Evolutionary conservation across 2,888 invertebrate species (phyloP).

Genomic region (Odontocerum albicorne): DNA sequence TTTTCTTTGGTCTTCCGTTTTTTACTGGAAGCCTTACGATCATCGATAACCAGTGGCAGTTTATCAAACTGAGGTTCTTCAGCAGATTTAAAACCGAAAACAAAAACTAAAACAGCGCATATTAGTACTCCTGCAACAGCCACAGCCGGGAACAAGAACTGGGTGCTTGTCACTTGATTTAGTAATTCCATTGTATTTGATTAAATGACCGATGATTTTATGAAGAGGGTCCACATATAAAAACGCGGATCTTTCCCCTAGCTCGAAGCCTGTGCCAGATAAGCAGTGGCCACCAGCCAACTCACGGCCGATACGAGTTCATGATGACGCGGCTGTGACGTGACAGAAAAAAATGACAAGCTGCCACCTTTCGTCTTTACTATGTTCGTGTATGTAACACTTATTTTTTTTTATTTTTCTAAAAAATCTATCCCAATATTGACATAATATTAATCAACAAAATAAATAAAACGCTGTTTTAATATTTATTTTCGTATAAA

Average conservation of each 20-base stretch:
- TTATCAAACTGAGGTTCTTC: constrained; percentile 81
- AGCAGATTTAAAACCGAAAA: constrained; percentile 77
- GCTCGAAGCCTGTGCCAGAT: constrained; percentile 28
- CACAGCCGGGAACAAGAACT: constrained; percentile 59
- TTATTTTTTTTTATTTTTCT: too few relatives aligned
- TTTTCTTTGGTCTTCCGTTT: constrained; percentile 73
- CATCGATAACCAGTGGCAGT: constrained; percentile 63
- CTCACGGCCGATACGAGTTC: constrained; percentile 58
- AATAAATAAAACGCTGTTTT: too few relatives aligned
- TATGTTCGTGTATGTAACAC: constrained; percentile 16
- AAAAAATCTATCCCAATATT: too few relatives aligned
- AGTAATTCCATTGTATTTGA: constrained; percentile 58
- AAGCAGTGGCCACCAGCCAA: constrained; percentile 29
- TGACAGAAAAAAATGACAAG: constrained; percentile 47
- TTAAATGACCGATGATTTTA: constrained; percentile 18
- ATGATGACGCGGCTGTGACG: constrained; percentile 73
- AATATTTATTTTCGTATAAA: too few relatives aligned
- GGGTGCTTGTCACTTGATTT: constrained; percentile 59
- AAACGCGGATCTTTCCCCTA: constrained; percentile 34
- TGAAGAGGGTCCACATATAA: constrained; percentile 41
- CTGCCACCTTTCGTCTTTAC: constrained; percentile 27
- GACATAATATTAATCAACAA: too few relatives aligned
- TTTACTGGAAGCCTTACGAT: constrained; percentile 68
- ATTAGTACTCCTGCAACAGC: constrained; percentile 67
- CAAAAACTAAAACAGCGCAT: constrained; percentile 73